A percentile compares a stretch with the other conserved stretches of the same genome.
Evolutionary conservation across 2,113 vertebrate species (phyloP).

Genomic region (Jacana jacana): DNA sequence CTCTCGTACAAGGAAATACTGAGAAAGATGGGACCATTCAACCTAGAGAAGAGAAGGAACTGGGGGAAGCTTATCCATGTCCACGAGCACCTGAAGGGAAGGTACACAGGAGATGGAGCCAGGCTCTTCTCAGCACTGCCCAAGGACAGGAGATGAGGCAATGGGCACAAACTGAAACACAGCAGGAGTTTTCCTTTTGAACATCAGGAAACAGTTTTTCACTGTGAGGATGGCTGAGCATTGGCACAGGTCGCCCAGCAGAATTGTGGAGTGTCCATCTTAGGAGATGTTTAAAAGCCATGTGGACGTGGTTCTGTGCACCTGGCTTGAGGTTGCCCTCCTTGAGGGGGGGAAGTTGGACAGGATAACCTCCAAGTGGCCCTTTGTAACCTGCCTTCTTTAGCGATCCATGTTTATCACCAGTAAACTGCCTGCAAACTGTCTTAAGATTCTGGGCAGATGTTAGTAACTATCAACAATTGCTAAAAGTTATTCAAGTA

Average conservation of each 20-base stretch:
- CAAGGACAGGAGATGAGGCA: not conserved
- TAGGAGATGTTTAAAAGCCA: not conserved
- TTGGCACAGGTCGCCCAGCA: not conserved
- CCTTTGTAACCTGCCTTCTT: not conserved
- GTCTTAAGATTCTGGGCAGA: not conserved
- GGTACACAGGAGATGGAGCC: no score
- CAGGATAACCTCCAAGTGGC: not conserved
- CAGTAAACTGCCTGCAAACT: not conserved
- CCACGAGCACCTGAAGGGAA: no score
- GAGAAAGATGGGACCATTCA: no score
- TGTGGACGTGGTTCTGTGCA: not conserved
- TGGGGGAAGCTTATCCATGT: no score
- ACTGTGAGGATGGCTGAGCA: not conserved
- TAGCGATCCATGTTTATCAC: no score
- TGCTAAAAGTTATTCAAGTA: not conserved
- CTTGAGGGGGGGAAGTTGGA: not conserved
- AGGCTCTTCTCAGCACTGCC: no score
- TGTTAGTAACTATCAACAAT: not conserved
- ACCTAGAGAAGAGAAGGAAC: no score
- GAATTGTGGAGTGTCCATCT: not conserved
- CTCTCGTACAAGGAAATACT: no score
- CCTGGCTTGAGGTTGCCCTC: rapidly evolving
- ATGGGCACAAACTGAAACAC: not conserved
- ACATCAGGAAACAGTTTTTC: not conserved
- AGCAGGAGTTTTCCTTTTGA: not conserved